Percentiles rank a stretch among this genome's conserved stretches.
Conservation (phyloP, 2,797 vertebrate genomes). For the Vireo griseus region DNA sequence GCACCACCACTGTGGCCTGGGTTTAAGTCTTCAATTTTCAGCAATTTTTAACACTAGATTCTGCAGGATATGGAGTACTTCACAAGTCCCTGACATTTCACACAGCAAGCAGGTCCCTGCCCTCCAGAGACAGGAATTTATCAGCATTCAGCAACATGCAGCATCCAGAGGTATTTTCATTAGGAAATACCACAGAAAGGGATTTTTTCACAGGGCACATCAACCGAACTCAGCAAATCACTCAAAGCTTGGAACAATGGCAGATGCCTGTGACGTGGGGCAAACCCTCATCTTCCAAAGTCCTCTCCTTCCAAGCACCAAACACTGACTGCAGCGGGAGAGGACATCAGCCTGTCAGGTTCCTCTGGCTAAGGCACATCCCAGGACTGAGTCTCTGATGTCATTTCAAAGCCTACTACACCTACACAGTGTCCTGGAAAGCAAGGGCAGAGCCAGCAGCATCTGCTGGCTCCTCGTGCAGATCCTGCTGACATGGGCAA, state of each 20-base stretch:
- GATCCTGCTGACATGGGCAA: background rate
- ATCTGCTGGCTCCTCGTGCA: accelerated
- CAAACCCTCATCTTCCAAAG: background rate
- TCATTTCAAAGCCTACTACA: background rate
- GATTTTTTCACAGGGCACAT: background rate
- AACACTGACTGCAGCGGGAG: background rate
- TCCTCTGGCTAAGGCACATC: background rate
- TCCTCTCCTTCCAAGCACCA: background rate
- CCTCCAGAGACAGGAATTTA: background rate
- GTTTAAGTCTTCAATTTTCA: background rate
- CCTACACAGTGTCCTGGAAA: background rate
- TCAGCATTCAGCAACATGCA: background rate
- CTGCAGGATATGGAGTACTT: background rate
- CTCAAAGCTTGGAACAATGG: background rate
- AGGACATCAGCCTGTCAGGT: background rate
- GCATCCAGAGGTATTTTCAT: background rate
- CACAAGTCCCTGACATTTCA: background rate
- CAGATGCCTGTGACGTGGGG: background rate
- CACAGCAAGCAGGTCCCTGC: background rate
- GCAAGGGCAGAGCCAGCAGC: background rate
- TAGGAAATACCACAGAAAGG: background rate
- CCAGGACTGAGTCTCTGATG: background rate
- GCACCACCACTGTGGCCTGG: background rate
- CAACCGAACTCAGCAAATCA: background rate
- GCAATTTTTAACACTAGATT: background rate